Evolutionary conservation across 2,113 vertebrate genomes (phyloP).

Genomic region (Ivindomyrus marchei): DNA sequence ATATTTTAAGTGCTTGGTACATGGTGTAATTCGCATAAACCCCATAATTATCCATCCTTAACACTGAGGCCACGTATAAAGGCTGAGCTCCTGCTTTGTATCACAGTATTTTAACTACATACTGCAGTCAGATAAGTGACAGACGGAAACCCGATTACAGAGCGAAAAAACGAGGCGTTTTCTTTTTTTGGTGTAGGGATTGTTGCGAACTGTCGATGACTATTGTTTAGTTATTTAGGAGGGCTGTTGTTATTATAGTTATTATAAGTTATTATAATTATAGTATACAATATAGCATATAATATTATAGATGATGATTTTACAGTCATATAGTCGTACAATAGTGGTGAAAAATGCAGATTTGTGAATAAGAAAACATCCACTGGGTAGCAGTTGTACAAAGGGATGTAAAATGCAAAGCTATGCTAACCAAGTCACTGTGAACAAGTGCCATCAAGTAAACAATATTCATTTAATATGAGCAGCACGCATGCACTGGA

Average conservation of each 20-base stretch:
- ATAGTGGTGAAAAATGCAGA: not conserved
- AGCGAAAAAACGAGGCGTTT: not conserved
- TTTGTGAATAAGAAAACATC: not conserved
- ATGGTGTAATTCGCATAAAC: not conserved
- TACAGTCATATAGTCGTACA: not conserved
- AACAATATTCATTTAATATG: not conserved
- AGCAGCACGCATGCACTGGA: not conserved
- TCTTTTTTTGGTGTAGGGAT: not conserved
- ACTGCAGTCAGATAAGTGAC: not conserved
- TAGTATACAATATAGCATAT: not conserved
- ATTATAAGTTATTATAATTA: not conserved
- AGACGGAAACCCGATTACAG: not conserved
- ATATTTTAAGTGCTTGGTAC: not conserved
- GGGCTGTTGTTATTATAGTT: not conserved
- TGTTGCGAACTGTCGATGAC: not conserved
- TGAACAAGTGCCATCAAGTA: not conserved
- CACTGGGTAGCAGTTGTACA: not conserved
- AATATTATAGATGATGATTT: not conserved
- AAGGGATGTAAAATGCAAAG: not conserved
- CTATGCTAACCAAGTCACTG: not conserved
- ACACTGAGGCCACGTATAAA: not conserved
- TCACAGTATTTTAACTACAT: not conserved
- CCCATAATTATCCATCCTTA: not conserved
- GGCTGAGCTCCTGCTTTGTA: not conserved
- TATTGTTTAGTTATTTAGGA: not conserved